These are phyloP conservation scores for Rhabdomys pumilio DNA, from an alignment of 2,797 vertebrate genomes.

Conservation along the genomic window DNA sequence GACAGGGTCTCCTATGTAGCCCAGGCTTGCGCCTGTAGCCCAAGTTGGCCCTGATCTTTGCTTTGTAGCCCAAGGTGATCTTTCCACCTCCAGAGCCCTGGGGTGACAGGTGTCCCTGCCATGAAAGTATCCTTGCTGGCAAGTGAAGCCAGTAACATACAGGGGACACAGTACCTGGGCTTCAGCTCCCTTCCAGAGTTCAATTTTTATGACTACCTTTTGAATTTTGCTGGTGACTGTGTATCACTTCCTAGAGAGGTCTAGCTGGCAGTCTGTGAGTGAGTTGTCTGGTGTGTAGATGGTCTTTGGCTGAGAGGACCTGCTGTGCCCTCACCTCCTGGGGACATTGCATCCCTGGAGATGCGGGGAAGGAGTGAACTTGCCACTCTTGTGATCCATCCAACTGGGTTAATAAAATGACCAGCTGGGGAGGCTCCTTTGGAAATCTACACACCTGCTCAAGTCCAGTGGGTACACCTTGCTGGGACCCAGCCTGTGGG, in stretches of 20 bases:
- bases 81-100: neutral
- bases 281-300: no score
- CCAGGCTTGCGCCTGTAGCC: neutral
- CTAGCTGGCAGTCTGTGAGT: neutral
- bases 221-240: neutral
- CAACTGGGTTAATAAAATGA: constrained; percentile 59
- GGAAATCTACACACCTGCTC: neutral
- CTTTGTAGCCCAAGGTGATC: neutral
- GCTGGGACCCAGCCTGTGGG: neutral
- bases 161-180: no score
- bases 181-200: no score
- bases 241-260: neutral
- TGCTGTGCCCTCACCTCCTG: neutral
- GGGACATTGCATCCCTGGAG: neutral
- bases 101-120: neutral
- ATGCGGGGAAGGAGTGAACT: neutral
- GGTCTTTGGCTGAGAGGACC: neutral
- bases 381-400: neutral
- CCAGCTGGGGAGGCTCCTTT: constrained; percentile 11
- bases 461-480: fast-evolving
- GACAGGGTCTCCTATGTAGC: neutral
- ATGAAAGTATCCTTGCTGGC: no score
- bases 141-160: no score
- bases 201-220: neutral
- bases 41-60: neutral